A percentile compares a stretch with the other conserved stretches of the same genome.
phyloP scores from a whole-genome alignment of 2,797 vertebrate genomes.

The Peromyscus eremicus region DNA sequence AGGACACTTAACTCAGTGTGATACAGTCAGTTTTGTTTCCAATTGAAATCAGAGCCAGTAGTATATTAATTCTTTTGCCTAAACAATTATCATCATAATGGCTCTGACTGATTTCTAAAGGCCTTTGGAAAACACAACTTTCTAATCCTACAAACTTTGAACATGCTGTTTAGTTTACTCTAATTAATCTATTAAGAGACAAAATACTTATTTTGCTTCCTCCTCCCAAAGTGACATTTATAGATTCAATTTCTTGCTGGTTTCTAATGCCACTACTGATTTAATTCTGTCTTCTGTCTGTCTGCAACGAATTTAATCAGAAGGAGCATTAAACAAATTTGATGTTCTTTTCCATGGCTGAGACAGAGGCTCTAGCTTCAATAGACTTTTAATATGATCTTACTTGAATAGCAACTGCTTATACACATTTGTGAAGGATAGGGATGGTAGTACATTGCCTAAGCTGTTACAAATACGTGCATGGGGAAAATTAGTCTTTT shows the following conservation, averaged over 20 bases:
- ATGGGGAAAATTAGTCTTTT: neutral
- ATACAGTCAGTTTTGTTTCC: slow-evolving; percentile 73
- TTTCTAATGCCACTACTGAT: slow-evolving; percentile 63
- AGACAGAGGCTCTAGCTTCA: neutral
- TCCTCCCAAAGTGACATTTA: slow-evolving; percentile 71
- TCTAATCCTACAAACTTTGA: slow-evolving; percentile 70
- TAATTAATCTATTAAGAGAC: slow-evolving; percentile 78
- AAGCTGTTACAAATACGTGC: neutral
- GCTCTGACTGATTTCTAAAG: slow-evolving; percentile 69
- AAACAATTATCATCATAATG: slow-evolving; percentile 76
- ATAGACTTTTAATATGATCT: neutral
- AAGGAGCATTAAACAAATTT: slow-evolving; percentile 60
- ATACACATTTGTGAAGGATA: neutral
- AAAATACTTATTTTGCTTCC: slow-evolving; percentile 54
- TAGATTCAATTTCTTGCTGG: slow-evolving; percentile 66
- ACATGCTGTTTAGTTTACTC: slow-evolving; percentile 72
- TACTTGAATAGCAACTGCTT: neutral
- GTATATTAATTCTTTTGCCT: slow-evolving; percentile 79
- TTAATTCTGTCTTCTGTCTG: slow-evolving; percentile 77
- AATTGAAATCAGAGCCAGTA: slow-evolving; percentile 75
- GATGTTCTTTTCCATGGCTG: slow-evolving; percentile 22
- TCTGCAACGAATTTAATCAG: slow-evolving; percentile 77
- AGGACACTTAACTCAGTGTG: slow-evolving; percentile 66
- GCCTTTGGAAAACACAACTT: slow-evolving; percentile 67
- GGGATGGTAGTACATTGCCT: neutral